Conservation (phyloP, 2,888 invertebrate genomes). For the Panopea generosa region DNA sequence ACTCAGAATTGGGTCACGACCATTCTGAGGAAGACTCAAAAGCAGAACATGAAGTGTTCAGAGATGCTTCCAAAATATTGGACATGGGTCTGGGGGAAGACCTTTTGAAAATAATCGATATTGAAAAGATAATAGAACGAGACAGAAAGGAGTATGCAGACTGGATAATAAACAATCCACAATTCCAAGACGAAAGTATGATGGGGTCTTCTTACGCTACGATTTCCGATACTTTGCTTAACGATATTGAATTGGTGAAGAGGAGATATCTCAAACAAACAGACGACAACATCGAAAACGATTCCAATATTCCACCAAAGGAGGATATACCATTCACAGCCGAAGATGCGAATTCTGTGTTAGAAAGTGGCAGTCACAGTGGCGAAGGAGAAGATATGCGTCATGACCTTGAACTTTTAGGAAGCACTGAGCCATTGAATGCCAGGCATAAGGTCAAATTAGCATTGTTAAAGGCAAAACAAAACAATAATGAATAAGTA, state of each 20-base stretch:
- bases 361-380: conserved; percentile 19
- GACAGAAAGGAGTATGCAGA: conserved; percentile 64
- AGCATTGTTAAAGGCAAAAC: conserved; percentile 28
- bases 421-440: conserved; percentile 69
- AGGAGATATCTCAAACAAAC: conserved; percentile 51
- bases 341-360: conserved; percentile 44
- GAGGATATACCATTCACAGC: conserved; percentile 59
- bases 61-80: conserved; percentile 45
- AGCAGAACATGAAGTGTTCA: conserved; percentile 35
- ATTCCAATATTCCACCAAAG: conserved; percentile 10
- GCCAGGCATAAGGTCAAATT: conserved; percentile 55
- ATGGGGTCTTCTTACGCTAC: conserved; percentile 47
- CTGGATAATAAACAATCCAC: conserved; percentile 57
- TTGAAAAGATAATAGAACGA: conserved; percentile 53
- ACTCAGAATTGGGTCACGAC: conserved; percentile 27
- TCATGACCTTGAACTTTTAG: conserved; percentile 69
- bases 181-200: conserved; percentile 35
- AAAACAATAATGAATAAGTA: conserved; percentile 2
- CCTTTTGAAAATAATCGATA: conserved; percentile 53
- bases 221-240: conserved; percentile 57
- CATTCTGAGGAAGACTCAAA: conserved; percentile 21
- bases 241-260: conserved; percentile 68
- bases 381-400: conserved; percentile 59
- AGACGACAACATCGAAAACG: conserved; percentile 13
- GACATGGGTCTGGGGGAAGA: conserved; percentile 52